Evolutionary conservation across 2,888 invertebrate species (phyloP), one percentile per base, ranked within the genome.

Genomic region (Elegia similella): DNA sequence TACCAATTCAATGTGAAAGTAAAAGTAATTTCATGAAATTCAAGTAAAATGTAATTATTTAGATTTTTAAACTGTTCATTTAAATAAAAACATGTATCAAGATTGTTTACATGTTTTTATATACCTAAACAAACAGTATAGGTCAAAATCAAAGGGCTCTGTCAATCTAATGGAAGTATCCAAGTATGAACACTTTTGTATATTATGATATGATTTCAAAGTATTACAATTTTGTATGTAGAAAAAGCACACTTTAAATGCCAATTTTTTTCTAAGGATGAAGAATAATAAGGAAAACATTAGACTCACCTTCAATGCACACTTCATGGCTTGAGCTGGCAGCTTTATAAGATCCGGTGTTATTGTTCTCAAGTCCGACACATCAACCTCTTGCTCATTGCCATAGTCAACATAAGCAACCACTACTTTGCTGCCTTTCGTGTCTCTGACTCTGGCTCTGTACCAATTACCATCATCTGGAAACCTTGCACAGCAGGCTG

Each of bases 321-420:
- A 97, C 73, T 94, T 94, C 67, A 96, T 92, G 0, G 96, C 96
- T 82, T 96, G 96, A 1, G 95, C 94, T 15, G 94, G 93, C 58
- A 96, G 84, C 63, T 86, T 90, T 5, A 96, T 86, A 62, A 95
- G 88, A 56, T 94, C 93, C 5, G 93, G 92, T 5, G 94, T 93
- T 23, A 96, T 95, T 17, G 91, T 87, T 60, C 94, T 93, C 30
- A 96, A 80, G 42, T 93, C 84, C 10, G 91, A 85, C 0, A 91
- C 78, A 7, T 92, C 81, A 1, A 97, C 94, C n/a, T 93, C 93
- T 76, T 98, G 98, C 72, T 96, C 95, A 84, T 99, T 99, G 6
- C 99, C 99, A 87, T 96, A 99, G 88, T 99, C 99, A 13, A 99
- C 95, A 86, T 98, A 99, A 2, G 95, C 92, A 0, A 99, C 95